Evolutionary conservation across 2,888 invertebrate species (phyloP).

Genomic region (Tyria jacobaeae): DNA sequence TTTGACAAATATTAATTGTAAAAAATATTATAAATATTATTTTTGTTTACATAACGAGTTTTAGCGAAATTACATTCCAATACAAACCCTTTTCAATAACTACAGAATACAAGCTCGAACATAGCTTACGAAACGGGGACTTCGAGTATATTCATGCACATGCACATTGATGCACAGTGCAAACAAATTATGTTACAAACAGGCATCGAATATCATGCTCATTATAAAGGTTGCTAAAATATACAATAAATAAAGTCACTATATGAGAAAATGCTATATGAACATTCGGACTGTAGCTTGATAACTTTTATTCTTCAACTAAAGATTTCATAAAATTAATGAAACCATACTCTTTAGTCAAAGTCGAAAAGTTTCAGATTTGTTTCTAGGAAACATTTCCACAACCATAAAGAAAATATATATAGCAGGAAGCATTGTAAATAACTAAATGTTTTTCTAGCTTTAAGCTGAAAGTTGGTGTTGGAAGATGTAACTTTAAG

Average conservation of each 20-base stretch:
- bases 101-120: conserved; percentile 45
- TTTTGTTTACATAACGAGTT: conserved; percentile 56
- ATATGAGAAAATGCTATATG: conserved; percentile 24
- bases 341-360: conserved; percentile 26
- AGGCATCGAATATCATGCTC: conserved; percentile 55
- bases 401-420: conserved; percentile 64
- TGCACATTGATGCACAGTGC: conserved; percentile 55
- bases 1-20: conserved; percentile 7
- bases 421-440: conserved; percentile 63
- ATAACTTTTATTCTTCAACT: conserved; percentile 34
- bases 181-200: conserved; percentile 22
- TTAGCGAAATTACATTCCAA: conserved; percentile 58
- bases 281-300: conserved; percentile 29
- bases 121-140: conserved; percentile 55
- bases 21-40: not conserved
- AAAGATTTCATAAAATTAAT: conserved; percentile 35
- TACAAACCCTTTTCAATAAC: conserved; percentile 55
- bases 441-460: conserved; percentile 42
- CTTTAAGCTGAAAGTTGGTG: conserved; percentile 44
- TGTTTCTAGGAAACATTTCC: conserved; percentile 54
- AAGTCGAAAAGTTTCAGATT: conserved; percentile 36
- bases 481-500: conserved; percentile 24
- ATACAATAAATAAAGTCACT: conserved; percentile 20
- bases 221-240: conserved; percentile 31
- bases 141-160: conserved; percentile 53